Base-by-base conservation (phyloP, 2,888 invertebrate genomes). In the Labia minor region DNA sequence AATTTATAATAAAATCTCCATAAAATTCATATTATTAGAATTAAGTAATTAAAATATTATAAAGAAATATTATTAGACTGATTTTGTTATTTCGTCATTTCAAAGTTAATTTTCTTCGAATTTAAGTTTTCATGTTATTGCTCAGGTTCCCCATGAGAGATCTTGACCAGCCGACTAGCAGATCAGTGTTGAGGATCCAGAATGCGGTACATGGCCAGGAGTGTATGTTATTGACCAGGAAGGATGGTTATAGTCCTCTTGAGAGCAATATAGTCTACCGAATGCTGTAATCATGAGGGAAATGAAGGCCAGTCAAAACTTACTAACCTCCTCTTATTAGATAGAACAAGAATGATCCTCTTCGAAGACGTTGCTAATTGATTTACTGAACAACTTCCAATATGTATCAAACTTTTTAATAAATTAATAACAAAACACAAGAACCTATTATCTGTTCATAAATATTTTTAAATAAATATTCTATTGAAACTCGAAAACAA, bases 211-310 rank as follows among this genome's bases (percentile, higher is more conserved):
- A 16, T 26, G 26, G 26, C 26, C 8, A 26, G 49, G 49, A 16
- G 16, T 49, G 49, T 16, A 49, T 49, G 16, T 49, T 49, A 49
- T 49, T 49, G 49, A 49, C 49, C 49, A 49, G 49, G 49, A 49
- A 49, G 49, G 49, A 49, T 49, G 49, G 49, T 16, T 49, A 16
- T n/a, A 14, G 16, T 11, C 49, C 16, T 49, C 16, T 11, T n/a
- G 49, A 16, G 14, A 16, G 14, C 14, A 11, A 16, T 49, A 49
- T 14, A 49, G 49, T 49, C 49, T 16, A n/a, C n/a, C 49, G 49
- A 49, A 49, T 49, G 49, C 16, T 49, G 49, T 49, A 49, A 49
- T 49, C 49, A 49, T 49, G 49, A 49, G 49, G 49, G 49, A 49
- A 49, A 49, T 49, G 49, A 49, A 49, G 49, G 6, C 49, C 4